Conservation (phyloP, 2,113 vertebrate genomes). For the Ameiurus melas region DNA sequence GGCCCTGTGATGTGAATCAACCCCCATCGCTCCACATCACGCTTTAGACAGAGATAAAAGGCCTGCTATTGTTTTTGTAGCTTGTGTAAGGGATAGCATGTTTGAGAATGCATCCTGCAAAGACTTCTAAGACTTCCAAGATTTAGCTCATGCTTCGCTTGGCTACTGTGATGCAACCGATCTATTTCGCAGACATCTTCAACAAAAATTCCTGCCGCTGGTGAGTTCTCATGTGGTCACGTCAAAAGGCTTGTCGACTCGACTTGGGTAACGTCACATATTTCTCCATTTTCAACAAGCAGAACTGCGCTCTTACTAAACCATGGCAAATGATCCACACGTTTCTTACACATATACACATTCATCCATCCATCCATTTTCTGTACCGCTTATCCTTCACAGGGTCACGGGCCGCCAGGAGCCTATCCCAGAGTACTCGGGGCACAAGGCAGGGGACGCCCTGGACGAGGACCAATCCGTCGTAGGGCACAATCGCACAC, state of each 20-base stretch:
- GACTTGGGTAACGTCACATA: background rate
- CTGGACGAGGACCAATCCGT: no score
- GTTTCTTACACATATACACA: background rate
- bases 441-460: no score
- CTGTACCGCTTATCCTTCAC: no score
- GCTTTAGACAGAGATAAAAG: slow-evolving; percentile 29
- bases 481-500: no score
- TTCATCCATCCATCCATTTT: background rate
- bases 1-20: slow-evolving; percentile 19
- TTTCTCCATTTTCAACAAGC: background rate
- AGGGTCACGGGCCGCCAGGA: no score
- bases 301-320: background rate
- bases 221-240: slow-evolving; percentile 23
- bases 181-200: background rate
- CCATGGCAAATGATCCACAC: background rate
- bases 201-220: background rate
- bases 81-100: slow-evolving; percentile 26
- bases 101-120: slow-evolving; percentile 35
- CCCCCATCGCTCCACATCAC: slow-evolving; percentile 14
- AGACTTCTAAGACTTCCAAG: slow-evolving; percentile 21
- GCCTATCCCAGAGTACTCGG: no score
- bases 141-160: slow-evolving; percentile 32
- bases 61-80: slow-evolving; percentile 29
- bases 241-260: background rate
- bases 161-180: slow-evolving; percentile 6